Evolutionary conservation across 2,113 vertebrate genomes (phyloP).

Genomic region (Aspidoscelis tigris): DNA sequence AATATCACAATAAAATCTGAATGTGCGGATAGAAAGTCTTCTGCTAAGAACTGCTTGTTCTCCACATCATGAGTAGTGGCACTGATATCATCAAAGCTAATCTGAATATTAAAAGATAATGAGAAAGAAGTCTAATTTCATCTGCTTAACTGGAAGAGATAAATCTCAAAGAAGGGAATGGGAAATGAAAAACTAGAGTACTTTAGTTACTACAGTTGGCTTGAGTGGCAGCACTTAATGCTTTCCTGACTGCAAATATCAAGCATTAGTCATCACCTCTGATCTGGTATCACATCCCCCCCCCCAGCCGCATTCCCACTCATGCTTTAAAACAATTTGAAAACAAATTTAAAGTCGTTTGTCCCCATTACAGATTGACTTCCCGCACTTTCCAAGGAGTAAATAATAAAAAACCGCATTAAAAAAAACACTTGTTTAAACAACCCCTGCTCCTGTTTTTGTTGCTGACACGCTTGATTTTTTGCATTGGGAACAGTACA

Average conservation of each 20-base stretch:
- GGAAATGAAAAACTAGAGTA: background rate
- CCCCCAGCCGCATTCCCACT: no score
- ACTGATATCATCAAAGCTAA: constrained; percentile 20
- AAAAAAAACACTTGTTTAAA: no score
- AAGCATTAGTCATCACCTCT: background rate
- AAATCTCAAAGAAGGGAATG: constrained; percentile 50
- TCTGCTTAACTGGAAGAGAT: constrained; percentile 71
- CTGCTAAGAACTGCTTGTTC: constrained; percentile 57
- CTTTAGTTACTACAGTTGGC: background rate
- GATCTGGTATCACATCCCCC: background rate
- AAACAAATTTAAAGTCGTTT: no score
- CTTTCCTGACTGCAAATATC: background rate
- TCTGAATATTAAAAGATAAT: constrained; percentile 62
- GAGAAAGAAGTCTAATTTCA: constrained; percentile 58
- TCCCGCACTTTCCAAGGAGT: no score
- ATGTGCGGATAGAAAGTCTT: constrained; percentile 66
- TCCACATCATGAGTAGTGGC: constrained; percentile 38
- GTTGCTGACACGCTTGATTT: no score
- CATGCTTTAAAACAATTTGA: no score
- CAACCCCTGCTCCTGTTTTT: no score
- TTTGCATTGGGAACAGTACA: no score
- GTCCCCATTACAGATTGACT: no score
- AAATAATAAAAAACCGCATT: no score
- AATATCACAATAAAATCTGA: constrained; percentile 69
- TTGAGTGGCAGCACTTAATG: background rate